Conservation (phyloP, 2,113 vertebrate genomes). For the Oryzias melastigma region DNA sequence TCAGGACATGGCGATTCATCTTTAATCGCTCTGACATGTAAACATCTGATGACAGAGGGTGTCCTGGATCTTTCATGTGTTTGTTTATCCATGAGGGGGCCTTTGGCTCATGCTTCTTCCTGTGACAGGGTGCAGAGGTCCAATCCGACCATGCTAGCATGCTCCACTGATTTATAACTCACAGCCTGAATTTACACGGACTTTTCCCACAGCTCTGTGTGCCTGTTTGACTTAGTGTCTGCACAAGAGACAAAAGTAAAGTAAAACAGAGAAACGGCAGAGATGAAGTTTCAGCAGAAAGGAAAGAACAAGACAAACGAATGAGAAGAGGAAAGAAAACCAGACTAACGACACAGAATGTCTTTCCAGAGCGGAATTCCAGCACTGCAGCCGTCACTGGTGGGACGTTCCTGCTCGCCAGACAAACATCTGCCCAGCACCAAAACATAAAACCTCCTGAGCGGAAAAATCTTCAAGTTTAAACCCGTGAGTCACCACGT, state of each 20-base stretch:
- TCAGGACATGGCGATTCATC: no score
- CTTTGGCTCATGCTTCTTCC: constrained; percentile 10
- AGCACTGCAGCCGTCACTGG: constrained; percentile 2
- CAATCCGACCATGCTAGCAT: constrained; percentile 19
- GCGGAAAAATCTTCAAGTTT: constrained; percentile 2
- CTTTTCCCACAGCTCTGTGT: constrained; percentile 43
- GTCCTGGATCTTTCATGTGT: no score
- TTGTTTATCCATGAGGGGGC: neutral
- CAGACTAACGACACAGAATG: constrained; percentile 26
- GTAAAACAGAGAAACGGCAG: constrained; percentile 18
- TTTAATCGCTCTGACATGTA: no score
- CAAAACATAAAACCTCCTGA: constrained; percentile 1
- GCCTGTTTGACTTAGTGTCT: neutral
- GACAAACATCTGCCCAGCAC: constrained; percentile 5
- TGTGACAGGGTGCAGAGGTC: constrained; percentile 13
- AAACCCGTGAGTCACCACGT: neutral
- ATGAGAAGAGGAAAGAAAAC: constrained; percentile 3
- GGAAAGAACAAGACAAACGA: neutral
- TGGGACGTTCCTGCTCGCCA: constrained; percentile 5
- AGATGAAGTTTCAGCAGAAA: neutral
- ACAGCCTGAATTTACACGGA: constrained; percentile 25
- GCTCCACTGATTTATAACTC: constrained; percentile 49
- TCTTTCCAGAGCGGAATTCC: constrained; percentile 15
- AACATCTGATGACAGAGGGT: no score
- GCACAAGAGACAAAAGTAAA: constrained; percentile 18